A percentile compares a stretch with the other conserved stretches of the same genome.
These are phyloP conservation scores for Venturia canescens DNA, from an alignment of 1,140 invertebrate genomes.

Conservation along the genomic window DNA sequence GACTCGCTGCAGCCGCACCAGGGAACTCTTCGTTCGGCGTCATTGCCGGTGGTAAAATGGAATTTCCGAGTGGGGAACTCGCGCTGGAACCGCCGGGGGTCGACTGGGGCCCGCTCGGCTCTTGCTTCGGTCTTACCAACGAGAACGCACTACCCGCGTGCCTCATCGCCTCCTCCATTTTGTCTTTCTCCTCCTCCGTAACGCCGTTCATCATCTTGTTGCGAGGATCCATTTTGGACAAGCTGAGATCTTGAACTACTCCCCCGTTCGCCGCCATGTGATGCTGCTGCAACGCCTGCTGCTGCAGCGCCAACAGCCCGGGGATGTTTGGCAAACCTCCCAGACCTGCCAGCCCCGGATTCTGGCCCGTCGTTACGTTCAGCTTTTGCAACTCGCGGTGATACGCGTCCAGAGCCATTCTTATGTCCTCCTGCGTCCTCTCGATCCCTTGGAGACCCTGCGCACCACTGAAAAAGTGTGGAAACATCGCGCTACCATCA, in stretches of 20 bases:
- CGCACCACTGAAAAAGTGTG: slow-evolving; percentile 86
- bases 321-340: slow-evolving; percentile 80
- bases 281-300: slow-evolving; percentile 83
- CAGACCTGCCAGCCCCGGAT: slow-evolving; percentile 77
- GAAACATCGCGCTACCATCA: slow-evolving; percentile 82
- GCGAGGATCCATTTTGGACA: slow-evolving; percentile 86
- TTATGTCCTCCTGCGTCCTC: slow-evolving; percentile 89
- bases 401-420: slow-evolving; percentile 93
- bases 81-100: slow-evolving; percentile 80
- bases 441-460: slow-evolving; percentile 81
- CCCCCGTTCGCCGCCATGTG: slow-evolving; percentile 80
- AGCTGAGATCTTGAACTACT: slow-evolving; percentile 89
- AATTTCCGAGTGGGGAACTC: slow-evolving; percentile 88
- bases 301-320: slow-evolving; percentile 84
- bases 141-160: slow-evolving; percentile 91
- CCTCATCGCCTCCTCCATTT: slow-evolving; percentile 84
- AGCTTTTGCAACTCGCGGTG: slow-evolving; percentile 93
- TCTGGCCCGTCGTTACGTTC: slow-evolving; percentile 80
- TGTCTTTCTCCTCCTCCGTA: slow-evolving; percentile 81
- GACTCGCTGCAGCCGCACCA: slow-evolving; percentile 88
- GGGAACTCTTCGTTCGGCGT: slow-evolving; percentile 87
- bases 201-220: slow-evolving; percentile 83
- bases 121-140: slow-evolving; percentile 87
- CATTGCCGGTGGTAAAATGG: slow-evolving; percentile 88
- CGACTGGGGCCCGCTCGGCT: slow-evolving; percentile 83